These are phyloP conservation scores for Oophaga pumilio DNA, from an alignment of 2,113 vertebrate genomes.

Conservation along the genomic window DNA sequence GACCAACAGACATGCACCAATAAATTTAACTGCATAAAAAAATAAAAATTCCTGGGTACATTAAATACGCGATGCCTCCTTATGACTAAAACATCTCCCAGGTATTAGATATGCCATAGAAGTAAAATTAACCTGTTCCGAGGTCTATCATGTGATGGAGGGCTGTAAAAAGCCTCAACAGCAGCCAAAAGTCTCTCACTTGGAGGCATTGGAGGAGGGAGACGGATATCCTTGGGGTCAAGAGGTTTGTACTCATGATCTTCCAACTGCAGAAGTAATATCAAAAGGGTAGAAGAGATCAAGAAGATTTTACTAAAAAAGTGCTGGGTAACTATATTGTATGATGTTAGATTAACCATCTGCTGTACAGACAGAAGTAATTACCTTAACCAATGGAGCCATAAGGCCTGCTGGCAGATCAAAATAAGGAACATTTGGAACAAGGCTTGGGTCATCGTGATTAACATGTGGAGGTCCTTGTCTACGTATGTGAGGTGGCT, in stretches of 20 bases:
- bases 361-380: conserved; percentile 22
- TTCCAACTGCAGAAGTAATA: conserved; percentile 79
- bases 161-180: conserved; percentile 97
- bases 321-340: no score
- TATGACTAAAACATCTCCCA: no score
- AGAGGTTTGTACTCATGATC: conserved; percentile 95
- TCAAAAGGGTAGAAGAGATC: background rate
- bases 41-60: no score
- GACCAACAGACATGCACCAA: no score
- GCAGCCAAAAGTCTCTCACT: conserved; percentile 94
- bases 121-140: conserved; percentile 85
- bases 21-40: no score
- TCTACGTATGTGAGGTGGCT: conserved; percentile 90
- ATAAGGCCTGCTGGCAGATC: conserved; percentile 97
- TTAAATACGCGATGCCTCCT: no score
- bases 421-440: conserved; percentile 96
- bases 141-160: conserved; percentile 94
- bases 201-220: conserved; percentile 97
- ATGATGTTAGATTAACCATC: no score
- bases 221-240: conserved; percentile 95
- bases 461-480: conserved; percentile 87
- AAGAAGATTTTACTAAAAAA: background rate
- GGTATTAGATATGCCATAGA: no score
- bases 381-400: conserved; percentile 94
- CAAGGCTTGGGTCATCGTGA: conserved; percentile 92